A percentile compares a stretch with the other conserved stretches of the same genome.
phyloP scores from a whole-genome alignment of 2,797 vertebrate genomes.

The Acanthornis magna region DNA sequence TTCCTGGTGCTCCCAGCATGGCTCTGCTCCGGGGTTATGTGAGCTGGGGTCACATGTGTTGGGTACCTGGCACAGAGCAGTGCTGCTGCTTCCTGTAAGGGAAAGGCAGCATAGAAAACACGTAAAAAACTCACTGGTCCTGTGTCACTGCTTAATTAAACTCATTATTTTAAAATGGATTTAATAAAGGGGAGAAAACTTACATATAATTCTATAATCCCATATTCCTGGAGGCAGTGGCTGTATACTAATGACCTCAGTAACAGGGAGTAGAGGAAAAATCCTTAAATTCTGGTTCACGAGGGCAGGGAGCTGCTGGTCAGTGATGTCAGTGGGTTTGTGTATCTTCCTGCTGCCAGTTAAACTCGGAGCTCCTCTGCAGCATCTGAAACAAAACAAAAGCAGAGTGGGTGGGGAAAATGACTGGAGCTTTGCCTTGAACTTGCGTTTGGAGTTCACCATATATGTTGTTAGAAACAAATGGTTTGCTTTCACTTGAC shows the following conservation, averaged over 20 bases:
- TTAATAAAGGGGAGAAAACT: background rate
- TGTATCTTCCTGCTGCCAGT: background rate
- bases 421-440: background rate
- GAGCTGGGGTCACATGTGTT: background rate
- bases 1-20: background rate
- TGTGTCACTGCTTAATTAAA: background rate
- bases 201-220: background rate
- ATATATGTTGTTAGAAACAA: constrained; percentile 34
- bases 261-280: background rate
- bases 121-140: background rate
- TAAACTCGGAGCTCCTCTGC: background rate
- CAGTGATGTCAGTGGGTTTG: background rate
- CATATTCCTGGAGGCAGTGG: background rate
- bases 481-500: constrained; percentile 43
- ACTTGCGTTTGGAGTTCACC: constrained; percentile 9
- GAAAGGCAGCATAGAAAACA: background rate
- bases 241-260: background rate
- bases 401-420: background rate
- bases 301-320: background rate
- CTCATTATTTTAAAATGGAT: background rate
- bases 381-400: background rate
- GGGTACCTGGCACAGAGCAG: background rate
- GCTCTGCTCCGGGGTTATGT: background rate
- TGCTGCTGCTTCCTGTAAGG: background rate
- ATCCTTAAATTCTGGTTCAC: background rate